Evolutionary conservation across 2,113 vertebrate species (phyloP), one percentile per base, ranked within the genome.

Genomic region (Hystrix brachyura): DNA sequence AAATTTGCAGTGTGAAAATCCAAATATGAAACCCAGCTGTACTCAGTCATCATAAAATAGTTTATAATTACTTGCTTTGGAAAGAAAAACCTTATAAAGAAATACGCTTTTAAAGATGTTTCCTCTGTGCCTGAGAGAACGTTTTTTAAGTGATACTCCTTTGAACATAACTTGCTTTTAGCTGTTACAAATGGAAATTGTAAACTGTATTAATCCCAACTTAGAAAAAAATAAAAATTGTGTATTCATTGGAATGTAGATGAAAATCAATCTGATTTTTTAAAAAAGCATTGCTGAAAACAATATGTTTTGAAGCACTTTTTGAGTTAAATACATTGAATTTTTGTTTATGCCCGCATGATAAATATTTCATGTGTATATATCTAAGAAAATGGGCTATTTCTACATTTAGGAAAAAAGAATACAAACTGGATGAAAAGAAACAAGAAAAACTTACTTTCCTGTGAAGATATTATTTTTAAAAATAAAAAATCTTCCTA

Each of bases 41-140:
- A 71, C 48, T n/a, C 53, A 82, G 32, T 94, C 91, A 95, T 51
- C 34, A 60, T 90, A 84, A 76, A 91, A 84, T 80, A 90, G 21
- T 46, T 95, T 90, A 81, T 74, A 90, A 10, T 91, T 48, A 48
- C 64, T 95, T 91, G 48, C 83, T 96, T 86, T 90, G 74, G 43
- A 97, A 97, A 83, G 83, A 86, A 95, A 89, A 87, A 55, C 32
- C 93, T 90, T 55, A 57, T 59, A 55, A 88, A 89, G 90, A 94
- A 90, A 21, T 84, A 59, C 48, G 27, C 71, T 96, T 94, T 96
- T 74, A 79, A 92, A 94, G 64, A 69, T 94, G 34, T 94, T 96
- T 96, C 69, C 38, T 96, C 38, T 46, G 3, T 95, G 89, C 87
- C 11, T 21, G n/a, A 92, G 84, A 87, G 72, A 94, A 96, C 60